These are phyloP conservation scores for Pelochelys cantorii DNA, from an alignment of 2,797 vertebrate species.

Conservation along the genomic window DNA sequence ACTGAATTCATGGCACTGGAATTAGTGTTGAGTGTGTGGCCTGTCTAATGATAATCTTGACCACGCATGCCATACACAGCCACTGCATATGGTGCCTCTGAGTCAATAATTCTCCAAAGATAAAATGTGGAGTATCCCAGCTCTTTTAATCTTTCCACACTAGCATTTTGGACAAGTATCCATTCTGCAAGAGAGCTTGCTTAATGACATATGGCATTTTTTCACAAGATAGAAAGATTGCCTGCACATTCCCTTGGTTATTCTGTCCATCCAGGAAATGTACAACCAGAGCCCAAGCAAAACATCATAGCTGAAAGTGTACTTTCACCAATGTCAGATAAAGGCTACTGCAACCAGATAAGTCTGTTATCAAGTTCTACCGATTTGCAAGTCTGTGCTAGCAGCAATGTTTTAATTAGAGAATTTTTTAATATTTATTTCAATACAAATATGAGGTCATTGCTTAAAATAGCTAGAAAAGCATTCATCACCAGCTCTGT, in stretches of 20 bases:
- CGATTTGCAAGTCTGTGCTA: background rate
- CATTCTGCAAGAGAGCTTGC: constrained; percentile 65
- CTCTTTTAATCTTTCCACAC: constrained; percentile 68
- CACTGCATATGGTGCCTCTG: constrained; percentile 73
- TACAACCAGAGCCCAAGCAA: background rate
- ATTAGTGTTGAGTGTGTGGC: constrained; percentile 72
- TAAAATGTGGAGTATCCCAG: constrained; percentile 74
- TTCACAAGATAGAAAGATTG: constrained; percentile 41
- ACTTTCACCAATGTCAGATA: constrained; percentile 14
- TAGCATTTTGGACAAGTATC: constrained; percentile 69
- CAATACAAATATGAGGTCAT: background rate
- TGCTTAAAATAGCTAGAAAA: background rate
- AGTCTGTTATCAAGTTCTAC: background rate
- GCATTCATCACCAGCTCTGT: background rate
- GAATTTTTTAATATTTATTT: background rate
- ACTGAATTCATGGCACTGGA: constrained; percentile 75
- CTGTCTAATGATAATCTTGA: constrained; percentile 75
- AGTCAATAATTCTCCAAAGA: constrained; percentile 77
- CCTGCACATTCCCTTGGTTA: constrained; percentile 23
- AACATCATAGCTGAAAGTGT: background rate
- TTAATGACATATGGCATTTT: constrained; percentile 59
- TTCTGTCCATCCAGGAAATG: constrained; percentile 4
- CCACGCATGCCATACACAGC: constrained; percentile 46
- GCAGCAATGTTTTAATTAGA: background rate
- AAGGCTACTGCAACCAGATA: background rate